Evolutionary conservation across 2,888 invertebrate species (phyloP).

Genomic region (Sipha maydis): DNA sequence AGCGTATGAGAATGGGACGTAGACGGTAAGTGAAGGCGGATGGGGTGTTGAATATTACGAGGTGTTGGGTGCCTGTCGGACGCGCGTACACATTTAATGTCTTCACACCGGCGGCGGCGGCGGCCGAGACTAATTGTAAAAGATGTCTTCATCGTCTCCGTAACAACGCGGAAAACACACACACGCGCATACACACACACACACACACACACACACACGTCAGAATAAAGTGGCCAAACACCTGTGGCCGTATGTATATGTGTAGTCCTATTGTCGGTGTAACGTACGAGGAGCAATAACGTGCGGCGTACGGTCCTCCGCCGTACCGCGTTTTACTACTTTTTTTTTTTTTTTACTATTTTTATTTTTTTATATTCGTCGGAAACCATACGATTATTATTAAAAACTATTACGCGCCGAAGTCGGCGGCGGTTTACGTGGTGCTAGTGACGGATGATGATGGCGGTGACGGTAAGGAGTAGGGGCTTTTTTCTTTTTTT

Average conservation of each 20-base stretch:
- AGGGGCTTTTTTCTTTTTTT: background rate
- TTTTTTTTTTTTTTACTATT: conserved; percentile 1
- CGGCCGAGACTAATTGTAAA: conserved; percentile 61
- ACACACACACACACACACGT: conserved; percentile 8
- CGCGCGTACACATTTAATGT: conserved; percentile 36
- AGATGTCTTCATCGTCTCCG: conserved; percentile 59
- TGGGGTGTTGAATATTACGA: conserved; percentile 51
- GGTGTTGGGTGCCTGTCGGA: conserved; percentile 60
- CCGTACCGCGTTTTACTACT: background rate
- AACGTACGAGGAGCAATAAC: background rate
- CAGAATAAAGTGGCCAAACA: conserved; percentile 58
- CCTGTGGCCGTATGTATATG: conserved; percentile 4
- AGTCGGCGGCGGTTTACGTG: background rate
- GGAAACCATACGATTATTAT: conserved; percentile 55
- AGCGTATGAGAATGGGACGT: background rate
- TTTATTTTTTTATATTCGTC: background rate
- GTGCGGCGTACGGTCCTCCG: background rate
- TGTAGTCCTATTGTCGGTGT: background rate
- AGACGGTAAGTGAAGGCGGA: background rate
- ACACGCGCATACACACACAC: background rate
- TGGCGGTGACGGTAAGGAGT: background rate
- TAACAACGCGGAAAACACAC: conserved; percentile 40
- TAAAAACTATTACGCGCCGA: conserved; percentile 30
- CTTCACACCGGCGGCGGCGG: conserved; percentile 49
- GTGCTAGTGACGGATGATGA: too few species aligned